phyloP scores from a whole-genome alignment of 1,140 invertebrate genomes.

The Drosophila sturtevanti region DNA sequence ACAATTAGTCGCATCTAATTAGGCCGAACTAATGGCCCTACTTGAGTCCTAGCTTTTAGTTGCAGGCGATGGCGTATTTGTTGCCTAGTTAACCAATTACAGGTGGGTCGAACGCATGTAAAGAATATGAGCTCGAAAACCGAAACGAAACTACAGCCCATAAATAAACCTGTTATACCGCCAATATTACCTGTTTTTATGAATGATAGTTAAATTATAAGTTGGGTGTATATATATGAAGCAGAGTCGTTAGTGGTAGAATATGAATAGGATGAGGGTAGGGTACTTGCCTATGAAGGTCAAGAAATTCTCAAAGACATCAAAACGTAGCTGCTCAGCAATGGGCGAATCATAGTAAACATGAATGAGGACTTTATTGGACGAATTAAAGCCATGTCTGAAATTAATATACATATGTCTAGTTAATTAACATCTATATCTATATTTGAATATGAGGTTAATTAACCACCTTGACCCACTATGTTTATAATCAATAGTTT shows the following conservation, averaged over 20 bases:
- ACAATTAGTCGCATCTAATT: slow-evolving; percentile 42
- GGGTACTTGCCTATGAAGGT: slow-evolving; percentile 61
- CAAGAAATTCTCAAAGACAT: slow-evolving; percentile 85
- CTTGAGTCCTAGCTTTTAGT: slow-evolving; percentile 13
- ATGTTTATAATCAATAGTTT: not conserved
- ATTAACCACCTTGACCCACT: slow-evolving; percentile 31
- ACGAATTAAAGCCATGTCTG: slow-evolving; percentile 21
- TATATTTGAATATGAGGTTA: not conserved
- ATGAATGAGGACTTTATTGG: slow-evolving; percentile 78
- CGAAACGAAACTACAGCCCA: slow-evolving; percentile 87
- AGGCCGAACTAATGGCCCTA: slow-evolving; percentile 50
- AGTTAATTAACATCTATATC: not conserved
- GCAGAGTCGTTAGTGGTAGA: slow-evolving; percentile 25
- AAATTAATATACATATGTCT: not conserved
- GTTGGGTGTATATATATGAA: not conserved
- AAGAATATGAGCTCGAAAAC: slow-evolving; percentile 87
- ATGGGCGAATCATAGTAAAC: slow-evolving; percentile 85
- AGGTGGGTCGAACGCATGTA: slow-evolving; percentile 65
- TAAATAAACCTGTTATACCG: slow-evolving; percentile 86
- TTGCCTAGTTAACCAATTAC: slow-evolving; percentile 69
- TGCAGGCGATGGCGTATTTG: slow-evolving; percentile 54
- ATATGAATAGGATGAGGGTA: not conserved
- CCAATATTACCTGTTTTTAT: slow-evolving; percentile 85
- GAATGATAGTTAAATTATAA: slow-evolving; percentile 7
- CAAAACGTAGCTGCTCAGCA: slow-evolving; percentile 84